Percentiles rank a stretch among this genome's conserved stretches.
These are phyloP conservation scores for Pyrochroa serraticornis DNA, from an alignment of 2,888 invertebrate genomes.

Conservation along the genomic window DNA sequence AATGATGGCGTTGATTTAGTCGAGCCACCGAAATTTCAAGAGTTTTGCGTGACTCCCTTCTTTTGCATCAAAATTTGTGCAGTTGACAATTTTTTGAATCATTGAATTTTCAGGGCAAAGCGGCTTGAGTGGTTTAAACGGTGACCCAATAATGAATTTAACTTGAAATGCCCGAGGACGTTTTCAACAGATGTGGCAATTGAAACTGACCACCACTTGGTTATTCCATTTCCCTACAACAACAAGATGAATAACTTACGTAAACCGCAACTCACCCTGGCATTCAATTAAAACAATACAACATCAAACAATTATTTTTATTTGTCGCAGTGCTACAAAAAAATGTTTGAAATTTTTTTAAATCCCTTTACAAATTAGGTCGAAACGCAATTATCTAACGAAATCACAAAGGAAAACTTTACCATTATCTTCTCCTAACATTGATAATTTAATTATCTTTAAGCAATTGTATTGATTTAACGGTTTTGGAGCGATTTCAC, in stretches of 20 bases:
- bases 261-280: slow-evolving; percentile 4
- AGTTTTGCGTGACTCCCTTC: too few relatives aligned
- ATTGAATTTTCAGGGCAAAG: background rate
- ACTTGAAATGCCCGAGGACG: slow-evolving; percentile 21
- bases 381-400: slow-evolving; percentile 4
- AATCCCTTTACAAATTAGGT: too few relatives aligned
- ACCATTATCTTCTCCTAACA: too few relatives aligned
- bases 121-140: background rate
- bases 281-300: slow-evolving; percentile 7
- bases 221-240: slow-evolving; percentile 13
- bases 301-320: too few relatives aligned
- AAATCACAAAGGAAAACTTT: background rate
- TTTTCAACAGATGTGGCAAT: slow-evolving; percentile 14
- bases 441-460: too few relatives aligned
- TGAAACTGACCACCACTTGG: slow-evolving; percentile 18
- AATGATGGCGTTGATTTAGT: too few relatives aligned
- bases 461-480: too few relatives aligned
- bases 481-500: too few relatives aligned
- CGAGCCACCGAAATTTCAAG: too few relatives aligned
- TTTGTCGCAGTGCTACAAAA: background rate
- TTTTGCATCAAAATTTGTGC: background rate
- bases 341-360: background rate
- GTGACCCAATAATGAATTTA: slow-evolving; percentile 9
- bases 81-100: background rate
- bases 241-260: slow-evolving; percentile 14